Evolutionary conservation across 2,888 invertebrate species (phyloP).

Genomic region (Thymelicus acteon): DNA sequence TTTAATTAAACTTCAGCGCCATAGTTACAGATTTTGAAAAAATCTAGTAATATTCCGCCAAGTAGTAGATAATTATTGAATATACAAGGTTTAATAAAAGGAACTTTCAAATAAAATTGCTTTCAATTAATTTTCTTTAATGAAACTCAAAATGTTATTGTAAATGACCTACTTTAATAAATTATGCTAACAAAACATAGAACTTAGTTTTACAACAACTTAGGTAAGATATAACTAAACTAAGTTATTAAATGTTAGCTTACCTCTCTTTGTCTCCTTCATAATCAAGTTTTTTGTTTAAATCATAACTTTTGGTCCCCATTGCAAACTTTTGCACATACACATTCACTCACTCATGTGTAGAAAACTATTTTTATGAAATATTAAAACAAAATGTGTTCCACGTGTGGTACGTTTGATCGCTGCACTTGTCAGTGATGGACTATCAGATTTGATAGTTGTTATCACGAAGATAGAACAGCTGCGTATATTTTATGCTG

Average conservation of each 20-base stretch:
- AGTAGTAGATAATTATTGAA: too few relatives aligned
- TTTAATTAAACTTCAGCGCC: neutral
- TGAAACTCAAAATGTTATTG: too few relatives aligned
- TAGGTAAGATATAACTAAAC: too few relatives aligned
- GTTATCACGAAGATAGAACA: slow-evolving; percentile 35
- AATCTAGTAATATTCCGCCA: too few relatives aligned
- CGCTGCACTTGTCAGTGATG: slow-evolving; percentile 15
- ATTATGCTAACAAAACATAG: neutral
- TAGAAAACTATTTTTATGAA: slow-evolving; percentile 12
- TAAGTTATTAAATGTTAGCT: neutral
- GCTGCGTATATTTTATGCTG: slow-evolving; percentile 28
- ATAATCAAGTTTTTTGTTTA: slow-evolving; percentile 16
- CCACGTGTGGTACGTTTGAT: slow-evolving; percentile 13
- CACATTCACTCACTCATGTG: neutral
- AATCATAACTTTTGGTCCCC: slow-evolving; percentile 23
- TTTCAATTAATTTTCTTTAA: too few relatives aligned
- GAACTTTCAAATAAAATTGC: too few relatives aligned
- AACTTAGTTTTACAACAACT: too few relatives aligned
- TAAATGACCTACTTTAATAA: too few relatives aligned
- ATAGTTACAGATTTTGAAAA: neutral
- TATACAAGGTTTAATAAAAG: too few relatives aligned
- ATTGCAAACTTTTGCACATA: neutral
- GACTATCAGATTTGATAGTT: slow-evolving; percentile 37
- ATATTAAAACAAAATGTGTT: slow-evolving; percentile 14
- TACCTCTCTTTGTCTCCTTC: slow-evolving; percentile 30